Conservation (phyloP, 2,888 invertebrate species). For the Macrosiphum euphorbiae region DNA sequence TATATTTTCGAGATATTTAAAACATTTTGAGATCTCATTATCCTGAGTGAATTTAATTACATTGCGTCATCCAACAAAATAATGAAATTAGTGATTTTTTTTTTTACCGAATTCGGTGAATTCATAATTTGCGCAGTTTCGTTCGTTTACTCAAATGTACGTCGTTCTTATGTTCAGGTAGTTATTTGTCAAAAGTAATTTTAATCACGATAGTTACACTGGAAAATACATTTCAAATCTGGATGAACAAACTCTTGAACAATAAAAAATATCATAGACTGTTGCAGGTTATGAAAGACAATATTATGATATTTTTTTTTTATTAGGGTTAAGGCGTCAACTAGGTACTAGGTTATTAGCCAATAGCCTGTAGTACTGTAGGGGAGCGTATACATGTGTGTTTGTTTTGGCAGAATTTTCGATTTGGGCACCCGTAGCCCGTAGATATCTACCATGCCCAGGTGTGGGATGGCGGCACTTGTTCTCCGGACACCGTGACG, state of each 20-base stretch:
- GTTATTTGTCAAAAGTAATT: not conserved
- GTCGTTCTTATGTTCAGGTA: not conserved
- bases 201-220: not conserved
- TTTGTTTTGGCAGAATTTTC: too few species aligned
- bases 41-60: not conserved
- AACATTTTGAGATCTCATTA: not conserved
- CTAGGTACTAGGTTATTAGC: too few species aligned
- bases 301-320: not conserved
- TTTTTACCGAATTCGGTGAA: not conserved
- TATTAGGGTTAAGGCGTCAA: too few species aligned
- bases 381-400: too few species aligned
- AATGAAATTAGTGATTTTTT: not conserved
- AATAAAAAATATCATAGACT: not conserved
- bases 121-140: not conserved
- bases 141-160: not conserved
- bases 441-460: too few species aligned
- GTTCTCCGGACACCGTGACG: too few species aligned
- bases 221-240: not conserved
- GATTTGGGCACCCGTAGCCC: too few species aligned
- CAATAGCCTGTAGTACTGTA: too few species aligned
- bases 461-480: too few species aligned
- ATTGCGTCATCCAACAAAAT: not conserved
- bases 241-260: not conserved
- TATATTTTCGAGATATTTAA: not conserved
- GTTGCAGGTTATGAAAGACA: not conserved